phyloP scores from a whole-genome alignment of 2,888 invertebrate species.

The Ganaspis brasiliensis region DNA sequence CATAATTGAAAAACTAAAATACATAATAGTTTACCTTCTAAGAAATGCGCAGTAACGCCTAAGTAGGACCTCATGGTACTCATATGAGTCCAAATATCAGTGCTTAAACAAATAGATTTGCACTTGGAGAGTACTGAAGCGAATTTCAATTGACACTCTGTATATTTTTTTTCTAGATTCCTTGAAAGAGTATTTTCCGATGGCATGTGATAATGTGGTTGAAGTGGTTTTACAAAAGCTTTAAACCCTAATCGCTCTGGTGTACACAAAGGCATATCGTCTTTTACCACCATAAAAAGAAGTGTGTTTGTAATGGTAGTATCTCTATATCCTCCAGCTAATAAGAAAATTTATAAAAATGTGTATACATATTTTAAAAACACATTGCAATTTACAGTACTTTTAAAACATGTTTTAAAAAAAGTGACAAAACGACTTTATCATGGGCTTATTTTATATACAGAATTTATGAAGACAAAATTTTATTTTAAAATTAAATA shows the following conservation, averaged over 20 bases:
- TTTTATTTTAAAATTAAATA: no score
- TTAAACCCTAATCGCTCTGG: constrained; percentile 3
- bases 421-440: no score
- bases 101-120: constrained; percentile 2
- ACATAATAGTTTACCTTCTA: constrained; percentile 12
- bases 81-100: constrained; percentile 3
- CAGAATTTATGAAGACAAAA: no score
- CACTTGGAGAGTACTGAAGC: not conserved
- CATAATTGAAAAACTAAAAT: no score
- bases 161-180: not conserved
- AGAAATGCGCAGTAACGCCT: constrained; percentile 22
- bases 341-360: not conserved
- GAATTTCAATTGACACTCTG: not conserved
- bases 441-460: no score
- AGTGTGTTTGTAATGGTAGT: not conserved
- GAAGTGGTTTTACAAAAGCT: not conserved
- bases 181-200: not conserved
- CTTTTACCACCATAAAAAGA: constrained; percentile 10
- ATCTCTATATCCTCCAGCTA: constrained; percentile 24
- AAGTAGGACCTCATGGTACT: constrained; percentile 19
- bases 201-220: not conserved
- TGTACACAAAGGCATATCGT: no score
- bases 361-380: no score
- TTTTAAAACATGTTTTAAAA: no score
- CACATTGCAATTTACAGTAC: no score